Percentiles rank a stretch among this genome's conserved stretches.
Conservation (phyloP, 2,888 invertebrate species). For the Agrotis puta region DNA sequence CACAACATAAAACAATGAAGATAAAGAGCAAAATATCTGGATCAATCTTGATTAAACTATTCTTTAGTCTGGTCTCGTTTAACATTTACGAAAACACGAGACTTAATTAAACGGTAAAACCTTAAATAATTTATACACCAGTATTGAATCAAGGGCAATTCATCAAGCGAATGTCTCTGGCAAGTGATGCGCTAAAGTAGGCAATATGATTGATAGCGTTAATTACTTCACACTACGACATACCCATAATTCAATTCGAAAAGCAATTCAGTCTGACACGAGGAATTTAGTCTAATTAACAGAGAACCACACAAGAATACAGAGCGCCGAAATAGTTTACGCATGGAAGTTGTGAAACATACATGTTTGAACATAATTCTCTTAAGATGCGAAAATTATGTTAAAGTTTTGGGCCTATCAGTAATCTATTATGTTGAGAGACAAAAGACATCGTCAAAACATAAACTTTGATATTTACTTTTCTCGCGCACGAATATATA, state of each 20-base stretch:
- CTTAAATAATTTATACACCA: constrained; percentile 19
- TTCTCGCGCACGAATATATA: background rate
- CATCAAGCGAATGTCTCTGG: constrained; percentile 71
- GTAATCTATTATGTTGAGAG: constrained; percentile 23
- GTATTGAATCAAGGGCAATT: constrained; percentile 67
- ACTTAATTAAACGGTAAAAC: constrained; percentile 31
- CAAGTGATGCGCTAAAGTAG: constrained; percentile 72
- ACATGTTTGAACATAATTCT: background rate
- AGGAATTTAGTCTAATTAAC: constrained; percentile 24
- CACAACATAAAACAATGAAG: background rate
- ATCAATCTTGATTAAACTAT: background rate
- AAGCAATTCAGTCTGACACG: constrained; percentile 34
- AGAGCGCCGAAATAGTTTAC: background rate
- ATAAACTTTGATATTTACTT: constrained; percentile 10
- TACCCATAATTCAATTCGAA: constrained; percentile 30
- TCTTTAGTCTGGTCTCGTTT: background rate
- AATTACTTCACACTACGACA: constrained; percentile 67
- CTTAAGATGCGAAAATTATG: constrained; percentile 11
- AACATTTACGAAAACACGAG: constrained; percentile 15
- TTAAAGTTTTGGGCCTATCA: constrained; percentile 14
- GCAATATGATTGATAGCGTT: constrained; percentile 75
- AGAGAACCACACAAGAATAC: constrained; percentile 1
- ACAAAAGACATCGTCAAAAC: background rate
- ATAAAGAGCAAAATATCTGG: background rate
- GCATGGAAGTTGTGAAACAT: background rate